Evolutionary conservation across 1,140 invertebrate species (phyloP).

Genomic region (Drosophila virilis): DNA sequence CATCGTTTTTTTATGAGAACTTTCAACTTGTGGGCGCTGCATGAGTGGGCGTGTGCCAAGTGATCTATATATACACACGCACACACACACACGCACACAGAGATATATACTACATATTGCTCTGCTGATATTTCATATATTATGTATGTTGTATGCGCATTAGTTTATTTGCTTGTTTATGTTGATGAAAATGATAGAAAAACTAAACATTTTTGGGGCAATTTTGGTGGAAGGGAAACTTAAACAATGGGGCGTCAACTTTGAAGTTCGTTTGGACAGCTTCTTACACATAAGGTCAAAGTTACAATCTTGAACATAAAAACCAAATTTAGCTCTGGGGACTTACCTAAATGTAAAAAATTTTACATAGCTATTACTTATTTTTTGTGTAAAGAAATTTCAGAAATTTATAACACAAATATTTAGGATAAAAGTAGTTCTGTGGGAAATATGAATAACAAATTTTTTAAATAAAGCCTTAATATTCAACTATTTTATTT

Average conservation of each 20-base stretch:
- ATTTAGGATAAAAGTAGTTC: no score
- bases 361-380: no score
- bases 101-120: slow-evolving; percentile 33
- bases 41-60: slow-evolving; percentile 30
- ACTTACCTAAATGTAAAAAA: slow-evolving; percentile 15
- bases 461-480: no score
- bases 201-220: slow-evolving; percentile 40
- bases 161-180: slow-evolving; percentile 78
- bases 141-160: slow-evolving; percentile 51
- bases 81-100: not conserved
- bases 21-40: slow-evolving; percentile 72
- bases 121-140: slow-evolving; percentile 70
- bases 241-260: slow-evolving; percentile 32
- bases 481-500: no score
- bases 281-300: slow-evolving; percentile 37
- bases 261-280: slow-evolving; percentile 30
- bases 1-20: slow-evolving; percentile 70
- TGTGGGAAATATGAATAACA: no score
- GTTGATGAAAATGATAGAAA: slow-evolving; percentile 15
- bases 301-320: slow-evolving; percentile 31
- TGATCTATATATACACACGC: slow-evolving; percentile 3
- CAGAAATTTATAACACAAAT: no score
- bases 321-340: slow-evolving; percentile 25
- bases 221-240: not conserved
- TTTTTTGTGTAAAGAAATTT: not conserved